These are phyloP conservation scores for Liopterus haemorrhoidalis DNA, from an alignment of 2,888 invertebrate species.

Conservation along the genomic window DNA sequence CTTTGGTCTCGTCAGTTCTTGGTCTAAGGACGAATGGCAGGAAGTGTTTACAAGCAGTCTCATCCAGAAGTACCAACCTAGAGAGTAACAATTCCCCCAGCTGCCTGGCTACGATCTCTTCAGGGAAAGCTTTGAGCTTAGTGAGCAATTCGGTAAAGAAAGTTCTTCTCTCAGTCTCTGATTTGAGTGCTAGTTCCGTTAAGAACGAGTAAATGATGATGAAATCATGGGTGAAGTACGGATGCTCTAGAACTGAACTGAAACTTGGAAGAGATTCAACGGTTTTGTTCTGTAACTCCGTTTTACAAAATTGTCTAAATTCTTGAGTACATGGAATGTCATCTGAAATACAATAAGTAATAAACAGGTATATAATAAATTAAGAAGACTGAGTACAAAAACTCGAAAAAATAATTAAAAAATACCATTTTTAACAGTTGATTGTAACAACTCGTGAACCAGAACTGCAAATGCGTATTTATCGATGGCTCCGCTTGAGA, in stretches of 20 bases:
- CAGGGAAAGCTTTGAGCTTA: conserved; percentile 66
- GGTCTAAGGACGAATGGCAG: conserved; percentile 68
- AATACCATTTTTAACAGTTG: conserved; percentile 40
- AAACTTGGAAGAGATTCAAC: conserved; percentile 62
- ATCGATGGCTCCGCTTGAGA: conserved; percentile 58
- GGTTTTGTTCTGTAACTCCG: conserved; percentile 61
- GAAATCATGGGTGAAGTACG: conserved; percentile 81
- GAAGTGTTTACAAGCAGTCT: conserved; percentile 66
- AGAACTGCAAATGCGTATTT: conserved; percentile 71
- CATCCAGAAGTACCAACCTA: conserved; percentile 77
- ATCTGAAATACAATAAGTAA: conserved; percentile 46
- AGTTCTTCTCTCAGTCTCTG: conserved; percentile 64
- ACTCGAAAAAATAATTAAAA: conserved; percentile 12
- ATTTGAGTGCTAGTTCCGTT: conserved; percentile 73
- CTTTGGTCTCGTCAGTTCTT: conserved; percentile 42
- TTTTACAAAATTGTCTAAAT: conserved; percentile 65
- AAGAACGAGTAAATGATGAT: conserved; percentile 77
- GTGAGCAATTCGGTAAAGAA: conserved; percentile 71
- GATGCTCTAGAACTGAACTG: conserved; percentile 60
- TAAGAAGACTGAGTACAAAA: not conserved
- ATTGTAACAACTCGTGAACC: conserved; percentile 66
- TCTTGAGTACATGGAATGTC: conserved; percentile 63
- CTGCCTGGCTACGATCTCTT: conserved; percentile 75
- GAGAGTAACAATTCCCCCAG: conserved; percentile 72
- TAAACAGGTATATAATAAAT: not conserved